Conservation (phyloP, 2,888 invertebrate genomes). For the Teinopalpus imperialis region DNA sequence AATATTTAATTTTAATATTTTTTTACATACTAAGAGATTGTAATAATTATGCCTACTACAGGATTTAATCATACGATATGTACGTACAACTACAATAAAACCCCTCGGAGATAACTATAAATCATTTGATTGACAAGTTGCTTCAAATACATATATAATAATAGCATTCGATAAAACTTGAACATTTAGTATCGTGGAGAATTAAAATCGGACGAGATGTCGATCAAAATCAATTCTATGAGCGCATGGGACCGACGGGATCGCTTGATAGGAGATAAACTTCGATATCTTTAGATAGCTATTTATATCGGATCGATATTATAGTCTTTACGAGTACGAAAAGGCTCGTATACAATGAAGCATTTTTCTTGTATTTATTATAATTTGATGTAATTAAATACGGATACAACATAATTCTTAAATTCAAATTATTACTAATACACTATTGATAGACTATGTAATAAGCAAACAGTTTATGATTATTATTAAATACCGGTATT, state of each 20-base stretch:
- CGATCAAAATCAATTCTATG: constrained; percentile 28
- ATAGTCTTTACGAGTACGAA: too few species aligned
- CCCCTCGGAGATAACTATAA: neutral
- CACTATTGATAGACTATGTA: too few species aligned
- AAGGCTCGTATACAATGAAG: constrained; percentile 5
- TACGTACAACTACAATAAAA: constrained; percentile 1
- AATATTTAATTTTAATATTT: too few species aligned
- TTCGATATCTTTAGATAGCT: constrained; percentile 24
- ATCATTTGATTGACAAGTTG: constrained; percentile 26
- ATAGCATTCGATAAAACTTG: constrained; percentile 20
- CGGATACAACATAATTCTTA: too few species aligned
- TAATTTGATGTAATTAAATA: too few species aligned
- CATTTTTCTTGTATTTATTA: too few species aligned
- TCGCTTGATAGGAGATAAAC: constrained; percentile 21
- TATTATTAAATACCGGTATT: too few species aligned
- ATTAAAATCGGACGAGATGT: constrained; percentile 21
- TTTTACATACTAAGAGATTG: too few species aligned
- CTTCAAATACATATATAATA: constrained; percentile 21
- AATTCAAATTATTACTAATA: too few species aligned
- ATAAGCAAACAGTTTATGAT: too few species aligned
- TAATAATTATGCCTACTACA: too few species aligned
- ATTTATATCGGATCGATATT: constrained; percentile 23
- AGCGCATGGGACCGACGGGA: constrained; percentile 13
- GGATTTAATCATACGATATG: too few species aligned
- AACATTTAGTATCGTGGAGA: constrained; percentile 19